These are phyloP conservation scores for Drosophila insularis DNA, from an alignment of 1,140 invertebrate species.

Conservation along the genomic window DNA sequence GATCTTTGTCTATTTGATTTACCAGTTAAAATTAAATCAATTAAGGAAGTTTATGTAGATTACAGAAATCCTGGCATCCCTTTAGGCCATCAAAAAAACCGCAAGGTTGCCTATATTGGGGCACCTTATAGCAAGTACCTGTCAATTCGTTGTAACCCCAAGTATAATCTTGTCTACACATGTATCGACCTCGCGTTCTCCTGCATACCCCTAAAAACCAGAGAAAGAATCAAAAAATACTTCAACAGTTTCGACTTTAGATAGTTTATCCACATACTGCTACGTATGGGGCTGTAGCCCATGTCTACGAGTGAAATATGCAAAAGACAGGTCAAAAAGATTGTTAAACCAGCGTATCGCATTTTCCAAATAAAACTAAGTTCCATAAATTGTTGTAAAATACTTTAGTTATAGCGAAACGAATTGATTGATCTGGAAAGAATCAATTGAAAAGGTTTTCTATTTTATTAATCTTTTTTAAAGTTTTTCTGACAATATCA, in stretches of 20 bases:
- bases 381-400: too few species aligned
- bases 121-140: slow-evolving; percentile 20
- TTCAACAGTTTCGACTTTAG: neutral
- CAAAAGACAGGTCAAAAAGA: neutral
- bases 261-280: neutral
- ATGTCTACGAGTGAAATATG: neutral
- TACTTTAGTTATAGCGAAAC: too few species aligned
- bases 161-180: slow-evolving; percentile 21
- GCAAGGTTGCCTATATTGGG: slow-evolving; percentile 5
- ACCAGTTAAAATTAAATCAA: too few species aligned
- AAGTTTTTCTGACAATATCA: too few species aligned
- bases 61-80: slow-evolving; percentile 35
- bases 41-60: too few species aligned
- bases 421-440: neutral
- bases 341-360: neutral
- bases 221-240: neutral
- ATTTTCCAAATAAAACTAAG: neutral
- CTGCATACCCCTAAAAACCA: slow-evolving; percentile 19
- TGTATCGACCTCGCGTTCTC: slow-evolving; percentile 13
- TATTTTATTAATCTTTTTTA: neutral
- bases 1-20: too few species aligned
- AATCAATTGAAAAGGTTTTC: neutral
- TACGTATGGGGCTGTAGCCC: neutral
- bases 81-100: slow-evolving; percentile 42
- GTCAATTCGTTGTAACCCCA: slow-evolving; percentile 30